These are phyloP conservation scores for Chauna torquata DNA, from an alignment of 2,113 vertebrate species.

Conservation along the genomic window DNA sequence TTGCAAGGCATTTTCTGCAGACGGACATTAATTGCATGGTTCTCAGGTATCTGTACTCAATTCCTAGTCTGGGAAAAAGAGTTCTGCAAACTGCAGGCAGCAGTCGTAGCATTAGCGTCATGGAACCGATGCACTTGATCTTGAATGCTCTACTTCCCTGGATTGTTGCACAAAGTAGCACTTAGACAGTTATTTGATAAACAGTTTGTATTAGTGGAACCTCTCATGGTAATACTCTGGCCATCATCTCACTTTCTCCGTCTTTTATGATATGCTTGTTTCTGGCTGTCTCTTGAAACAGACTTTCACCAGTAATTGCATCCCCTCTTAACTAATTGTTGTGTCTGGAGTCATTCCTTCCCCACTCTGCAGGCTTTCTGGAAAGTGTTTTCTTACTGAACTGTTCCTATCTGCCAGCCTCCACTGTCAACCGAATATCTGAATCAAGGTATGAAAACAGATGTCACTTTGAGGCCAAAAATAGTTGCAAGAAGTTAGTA, in stretches of 20 bases:
- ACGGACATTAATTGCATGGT: neutral
- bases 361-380: neutral
- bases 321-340: neutral
- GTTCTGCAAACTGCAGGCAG: neutral
- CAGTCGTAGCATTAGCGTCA: neutral
- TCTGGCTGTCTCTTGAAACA: neutral
- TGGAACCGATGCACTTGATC: neutral
- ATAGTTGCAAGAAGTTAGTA: neutral
- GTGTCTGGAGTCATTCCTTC: neutral
- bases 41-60: neutral
- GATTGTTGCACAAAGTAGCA: neutral
- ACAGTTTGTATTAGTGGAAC: conserved; percentile 1
- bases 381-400: neutral
- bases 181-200: conserved; percentile 14
- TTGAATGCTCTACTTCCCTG: neutral
- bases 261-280: neutral
- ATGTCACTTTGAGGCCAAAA: neutral
- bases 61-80: neutral
- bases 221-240: neutral
- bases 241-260: neutral
- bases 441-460: neutral
- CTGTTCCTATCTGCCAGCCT: neutral
- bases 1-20: neutral
- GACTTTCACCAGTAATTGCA: neutral
- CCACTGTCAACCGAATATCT: neutral